phyloP scores from a whole-genome alignment of 2,888 invertebrate species.

The Merodon equestris region DNA sequence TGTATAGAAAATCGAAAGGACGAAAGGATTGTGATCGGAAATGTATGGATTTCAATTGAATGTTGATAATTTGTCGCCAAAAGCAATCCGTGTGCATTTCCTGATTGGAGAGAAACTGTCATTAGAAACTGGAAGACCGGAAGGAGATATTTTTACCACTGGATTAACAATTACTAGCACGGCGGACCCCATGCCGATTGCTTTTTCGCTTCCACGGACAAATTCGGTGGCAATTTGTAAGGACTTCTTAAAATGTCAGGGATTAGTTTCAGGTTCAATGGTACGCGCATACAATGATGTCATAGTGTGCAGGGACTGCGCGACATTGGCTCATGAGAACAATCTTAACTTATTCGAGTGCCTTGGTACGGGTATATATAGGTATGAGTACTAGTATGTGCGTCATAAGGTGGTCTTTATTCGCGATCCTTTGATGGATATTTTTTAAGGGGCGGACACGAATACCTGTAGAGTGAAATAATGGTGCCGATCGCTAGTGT shows the following conservation, averaged over 20 bases:
- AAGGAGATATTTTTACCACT: constrained; percentile 63
- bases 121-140: constrained; percentile 51
- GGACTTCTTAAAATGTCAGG: constrained; percentile 46
- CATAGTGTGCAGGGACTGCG: constrained; percentile 46
- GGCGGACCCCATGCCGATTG: constrained; percentile 42
- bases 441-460: constrained; percentile 22
- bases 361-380: constrained; percentile 2
- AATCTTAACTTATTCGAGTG: constrained; percentile 13
- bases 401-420: constrained; percentile 36
- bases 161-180: constrained; percentile 55
- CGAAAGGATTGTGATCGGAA: constrained; percentile 68
- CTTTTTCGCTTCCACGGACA: constrained; percentile 25
- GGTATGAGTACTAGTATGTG: no score
- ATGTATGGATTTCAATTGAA: constrained; percentile 57
- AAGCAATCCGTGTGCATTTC: constrained; percentile 30
- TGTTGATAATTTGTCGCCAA: constrained; percentile 48
- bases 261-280: constrained; percentile 67
- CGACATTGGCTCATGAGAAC: constrained; percentile 21
- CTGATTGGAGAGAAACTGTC: constrained; percentile 31
- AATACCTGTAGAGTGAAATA: constrained; percentile 63
- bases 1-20: constrained; percentile 42
- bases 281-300: constrained; percentile 14
- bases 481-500: constrained; percentile 39
- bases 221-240: constrained; percentile 27
- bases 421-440: constrained; percentile 24